These are phyloP conservation scores for Watsonalla binaria DNA, from an alignment of 2,888 invertebrate genomes.

Conservation along the genomic window DNA sequence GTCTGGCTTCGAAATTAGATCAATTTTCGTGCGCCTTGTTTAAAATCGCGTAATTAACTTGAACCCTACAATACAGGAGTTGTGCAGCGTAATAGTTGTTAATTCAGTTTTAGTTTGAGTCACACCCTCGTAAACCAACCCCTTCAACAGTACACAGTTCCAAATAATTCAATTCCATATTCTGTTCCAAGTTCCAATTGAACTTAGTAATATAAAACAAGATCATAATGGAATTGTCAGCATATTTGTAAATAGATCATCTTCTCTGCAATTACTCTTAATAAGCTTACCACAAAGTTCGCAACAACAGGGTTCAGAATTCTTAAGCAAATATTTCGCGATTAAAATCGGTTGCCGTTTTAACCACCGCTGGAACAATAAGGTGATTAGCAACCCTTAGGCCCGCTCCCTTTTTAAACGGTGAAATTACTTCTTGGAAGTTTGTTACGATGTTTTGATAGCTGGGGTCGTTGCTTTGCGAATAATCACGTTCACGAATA, in stretches of 20 bases:
- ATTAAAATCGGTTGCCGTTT: constrained; percentile 36
- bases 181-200: background rate
- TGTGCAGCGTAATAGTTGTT: background rate
- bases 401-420: constrained; percentile 40
- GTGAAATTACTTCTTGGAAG: constrained; percentile 47
- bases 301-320: constrained; percentile 7
- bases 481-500: constrained; percentile 6
- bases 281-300: background rate
- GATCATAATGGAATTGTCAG: too few relatives aligned
- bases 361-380: constrained; percentile 43
- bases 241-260: background rate
- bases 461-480: constrained; percentile 27
- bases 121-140: background rate
- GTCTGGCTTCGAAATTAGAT: background rate
- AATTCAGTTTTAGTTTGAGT: background rate
- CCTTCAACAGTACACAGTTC: background rate
- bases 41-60: too few relatives aligned
- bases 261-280: background rate
- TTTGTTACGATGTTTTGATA: constrained; percentile 47
- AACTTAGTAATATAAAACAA: too few relatives aligned
- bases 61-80: too few relatives aligned
- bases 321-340: constrained; percentile 24
- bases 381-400: constrained; percentile 55
- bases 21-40: background rate
- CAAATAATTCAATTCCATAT: background rate